phyloP scores from a whole-genome alignment of 2,797 vertebrate species.

The Chaenodraco wilsoni region DNA sequence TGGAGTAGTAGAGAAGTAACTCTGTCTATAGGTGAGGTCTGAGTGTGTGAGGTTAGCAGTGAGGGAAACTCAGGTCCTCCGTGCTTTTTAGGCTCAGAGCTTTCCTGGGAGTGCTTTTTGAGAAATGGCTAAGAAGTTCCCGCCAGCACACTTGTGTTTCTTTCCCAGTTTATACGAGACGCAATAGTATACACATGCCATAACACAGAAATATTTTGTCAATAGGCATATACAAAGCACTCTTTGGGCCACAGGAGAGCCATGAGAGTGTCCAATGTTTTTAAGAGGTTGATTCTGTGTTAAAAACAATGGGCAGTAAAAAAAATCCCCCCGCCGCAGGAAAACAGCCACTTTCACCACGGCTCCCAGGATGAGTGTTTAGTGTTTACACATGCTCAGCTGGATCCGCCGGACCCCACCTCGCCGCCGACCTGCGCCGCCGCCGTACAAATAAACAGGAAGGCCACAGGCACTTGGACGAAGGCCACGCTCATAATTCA shows the following conservation, averaged over 20 bases:
- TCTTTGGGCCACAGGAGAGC: conserved; percentile 66
- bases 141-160: conserved; percentile 71
- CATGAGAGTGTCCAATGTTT: conserved; percentile 71
- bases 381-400: conserved; percentile 82
- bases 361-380: conserved; percentile 76
- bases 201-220: conserved; percentile 83
- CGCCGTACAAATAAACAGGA: conserved; percentile 88
- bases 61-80: conserved; percentile 33
- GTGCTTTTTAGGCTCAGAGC: conserved; percentile 51
- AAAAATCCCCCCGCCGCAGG: conserved; percentile 60
- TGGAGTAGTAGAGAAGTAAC: not conserved
- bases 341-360: conserved; percentile 61
- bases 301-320: conserved; percentile 79
- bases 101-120: conserved; percentile 68
- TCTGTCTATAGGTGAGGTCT: not conserved
- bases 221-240: conserved; percentile 81
- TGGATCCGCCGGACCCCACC: conserved; percentile 75
- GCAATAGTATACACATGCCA: conserved; percentile 79
- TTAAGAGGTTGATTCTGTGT: conserved; percentile 76
- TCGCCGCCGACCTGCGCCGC: conserved; percentile 78
- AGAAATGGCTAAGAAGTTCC: conserved; percentile 68
- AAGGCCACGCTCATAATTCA: conserved; percentile 81
- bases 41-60: conserved; percentile 12
- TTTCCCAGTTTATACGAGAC: conserved; percentile 74
- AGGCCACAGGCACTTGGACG: conserved; percentile 81